phyloP scores from a whole-genome alignment of 2,888 invertebrate species.

The Thalpophila matura region DNA sequence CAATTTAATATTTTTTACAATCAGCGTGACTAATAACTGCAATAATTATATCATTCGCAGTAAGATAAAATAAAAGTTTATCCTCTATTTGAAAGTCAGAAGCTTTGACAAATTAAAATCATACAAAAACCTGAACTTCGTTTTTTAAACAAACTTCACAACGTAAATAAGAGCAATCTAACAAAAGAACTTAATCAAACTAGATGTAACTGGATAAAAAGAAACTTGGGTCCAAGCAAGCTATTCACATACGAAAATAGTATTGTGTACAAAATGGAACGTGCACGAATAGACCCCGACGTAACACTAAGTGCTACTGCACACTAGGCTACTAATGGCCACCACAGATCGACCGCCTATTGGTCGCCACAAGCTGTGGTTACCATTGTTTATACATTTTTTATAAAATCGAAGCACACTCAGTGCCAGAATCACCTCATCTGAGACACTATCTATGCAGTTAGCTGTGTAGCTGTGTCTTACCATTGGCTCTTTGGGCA shows the following conservation, averaged over 20 bases:
- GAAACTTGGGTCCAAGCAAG: slow-evolving; percentile 45
- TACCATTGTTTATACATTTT: slow-evolving; percentile 4
- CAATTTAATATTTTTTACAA: not conserved
- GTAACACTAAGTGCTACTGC: slow-evolving; percentile 15
- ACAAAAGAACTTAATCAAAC: slow-evolving; percentile 65
- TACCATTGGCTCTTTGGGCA: not conserved
- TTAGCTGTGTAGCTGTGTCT: not conserved
- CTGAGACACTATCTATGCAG: accelerated
- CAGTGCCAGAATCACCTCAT: not conserved
- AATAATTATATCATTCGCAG: not conserved
- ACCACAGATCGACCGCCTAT: not conserved
- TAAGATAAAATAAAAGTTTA: not conserved
- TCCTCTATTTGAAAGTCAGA: not conserved
- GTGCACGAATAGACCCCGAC: slow-evolving; percentile 13
- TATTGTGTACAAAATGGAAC: slow-evolving; percentile 56
- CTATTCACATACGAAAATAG: slow-evolving; percentile 51
- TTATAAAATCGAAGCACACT: not conserved
- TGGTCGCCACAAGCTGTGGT: not conserved
- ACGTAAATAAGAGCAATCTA: slow-evolving; percentile 22
- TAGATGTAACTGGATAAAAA: slow-evolving; percentile 60
- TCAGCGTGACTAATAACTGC: not conserved
- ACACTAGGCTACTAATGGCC: slow-evolving; percentile 1
- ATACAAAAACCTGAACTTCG: slow-evolving; percentile 1
- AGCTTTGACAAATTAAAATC: slow-evolving; percentile 12
- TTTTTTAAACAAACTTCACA: slow-evolving; percentile 36